These are phyloP conservation scores for Protobothrops mucrosquamatus DNA, from an alignment of 2,113 vertebrate species.

Conservation along the genomic window DNA sequence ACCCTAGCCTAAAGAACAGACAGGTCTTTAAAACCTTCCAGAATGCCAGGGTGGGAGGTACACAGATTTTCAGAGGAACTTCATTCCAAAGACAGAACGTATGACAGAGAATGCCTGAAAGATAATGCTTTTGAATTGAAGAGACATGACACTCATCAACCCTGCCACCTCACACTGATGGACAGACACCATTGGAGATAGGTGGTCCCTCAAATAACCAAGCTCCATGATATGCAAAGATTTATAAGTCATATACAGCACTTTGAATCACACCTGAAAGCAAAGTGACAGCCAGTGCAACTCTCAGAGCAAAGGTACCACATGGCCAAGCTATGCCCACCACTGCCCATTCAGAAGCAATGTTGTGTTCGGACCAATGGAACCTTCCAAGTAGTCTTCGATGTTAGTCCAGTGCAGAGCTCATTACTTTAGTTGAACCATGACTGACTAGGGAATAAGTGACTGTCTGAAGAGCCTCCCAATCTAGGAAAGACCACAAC, in stretches of 20 bases:
- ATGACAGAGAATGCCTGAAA: neutral
- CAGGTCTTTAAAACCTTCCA: no score
- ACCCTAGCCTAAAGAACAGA: no score
- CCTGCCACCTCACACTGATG: neutral
- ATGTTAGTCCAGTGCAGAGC: neutral
- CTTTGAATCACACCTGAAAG: no score
- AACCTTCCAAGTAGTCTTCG: neutral
- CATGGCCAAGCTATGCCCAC: neutral
- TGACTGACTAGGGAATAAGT: neutral
- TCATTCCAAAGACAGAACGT: no score
- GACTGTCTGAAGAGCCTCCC: neutral
- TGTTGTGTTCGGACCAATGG: neutral
- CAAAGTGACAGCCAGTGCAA: neutral
- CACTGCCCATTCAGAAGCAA: neutral
- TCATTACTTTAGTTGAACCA: neutral
- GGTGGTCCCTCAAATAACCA: no score
- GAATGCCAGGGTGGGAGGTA: no score
- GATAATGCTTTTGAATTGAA: neutral
- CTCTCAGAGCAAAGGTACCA: neutral
- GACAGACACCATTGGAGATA: no score
- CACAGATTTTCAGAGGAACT: no score
- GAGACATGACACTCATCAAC: neutral
- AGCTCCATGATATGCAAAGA: no score
- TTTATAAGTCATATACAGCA: no score
- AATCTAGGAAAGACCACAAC: neutral